Evolutionary conservation across 1,140 invertebrate genomes (phyloP).

Genomic region (Heliconius eleuchia): DNA sequence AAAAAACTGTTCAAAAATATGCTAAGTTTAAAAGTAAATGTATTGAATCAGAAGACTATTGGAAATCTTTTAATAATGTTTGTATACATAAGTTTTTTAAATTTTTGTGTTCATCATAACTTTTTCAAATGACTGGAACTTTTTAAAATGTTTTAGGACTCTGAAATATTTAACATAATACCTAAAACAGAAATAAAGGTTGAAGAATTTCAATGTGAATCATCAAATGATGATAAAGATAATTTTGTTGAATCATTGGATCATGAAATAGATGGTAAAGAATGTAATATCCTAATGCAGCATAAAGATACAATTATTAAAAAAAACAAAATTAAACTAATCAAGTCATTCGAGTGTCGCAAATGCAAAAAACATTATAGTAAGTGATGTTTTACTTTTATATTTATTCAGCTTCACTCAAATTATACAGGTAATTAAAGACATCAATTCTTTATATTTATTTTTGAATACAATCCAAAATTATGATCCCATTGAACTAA

Average conservation of each 20-base stretch:
- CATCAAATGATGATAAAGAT: not conserved
- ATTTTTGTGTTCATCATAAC: no score
- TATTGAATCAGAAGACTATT: conserved; percentile 24
- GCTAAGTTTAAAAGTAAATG: conserved; percentile 33
- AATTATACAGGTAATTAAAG: no score
- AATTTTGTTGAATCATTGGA: not conserved
- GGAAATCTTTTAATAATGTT: conserved; percentile 16
- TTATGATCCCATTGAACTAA: no score
- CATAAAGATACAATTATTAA: not conserved
- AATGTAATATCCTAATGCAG: not conserved
- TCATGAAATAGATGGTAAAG: not conserved
- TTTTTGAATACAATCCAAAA: no score
- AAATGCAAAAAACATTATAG: not conserved
- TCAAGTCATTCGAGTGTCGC: not conserved
- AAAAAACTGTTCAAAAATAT: conserved; percentile 18
- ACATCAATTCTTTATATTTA: no score
- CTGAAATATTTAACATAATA: not conserved
- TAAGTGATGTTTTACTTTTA: not conserved
- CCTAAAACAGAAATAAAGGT: not conserved
- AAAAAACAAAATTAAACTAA: not conserved
- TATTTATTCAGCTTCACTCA: not conserved
- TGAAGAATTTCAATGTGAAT: not conserved
- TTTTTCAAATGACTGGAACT: no score
- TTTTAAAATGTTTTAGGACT: not conserved
- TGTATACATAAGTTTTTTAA: not conserved